Conservation (phyloP, 2,888 invertebrate species). For the Patella depressa region DNA sequence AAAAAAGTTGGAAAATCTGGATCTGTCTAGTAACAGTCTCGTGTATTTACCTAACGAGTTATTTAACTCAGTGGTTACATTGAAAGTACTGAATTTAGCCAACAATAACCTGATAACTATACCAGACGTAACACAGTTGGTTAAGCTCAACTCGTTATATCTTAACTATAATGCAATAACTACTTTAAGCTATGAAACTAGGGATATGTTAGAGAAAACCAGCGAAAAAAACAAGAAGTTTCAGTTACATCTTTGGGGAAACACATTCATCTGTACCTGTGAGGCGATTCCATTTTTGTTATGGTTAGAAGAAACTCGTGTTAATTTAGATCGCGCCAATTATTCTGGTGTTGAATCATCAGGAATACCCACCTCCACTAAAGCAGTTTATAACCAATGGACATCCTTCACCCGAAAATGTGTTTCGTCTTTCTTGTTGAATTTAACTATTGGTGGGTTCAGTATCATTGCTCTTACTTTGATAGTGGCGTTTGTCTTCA, state of each 20-base stretch:
- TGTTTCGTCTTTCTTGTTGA: background rate
- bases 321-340: background rate
- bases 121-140: background rate
- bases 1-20: background rate
- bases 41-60: background rate
- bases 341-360: background rate
- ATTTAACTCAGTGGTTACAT: background rate
- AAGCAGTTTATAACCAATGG: background rate
- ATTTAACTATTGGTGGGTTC: background rate
- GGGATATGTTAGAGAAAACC: background rate
- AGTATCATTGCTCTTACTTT: background rate
- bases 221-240: background rate
- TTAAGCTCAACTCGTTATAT: background rate
- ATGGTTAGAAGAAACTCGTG: background rate
- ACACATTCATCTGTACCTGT: background rate
- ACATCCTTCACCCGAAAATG: background rate
- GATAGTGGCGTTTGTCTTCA: background rate
- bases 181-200: background rate
- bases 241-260: background rate
- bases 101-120: background rate
- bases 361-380: background rate
- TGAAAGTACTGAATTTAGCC: background rate
- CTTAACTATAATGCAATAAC: background rate
- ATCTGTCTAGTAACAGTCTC: background rate
- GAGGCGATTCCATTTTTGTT: background rate